A percentile compares a stretch with the other conserved stretches of the same genome.
These are phyloP conservation scores for Caenorhabditis remanei DNA, from an alignment of 1,140 invertebrate species.

Conservation along the genomic window DNA sequence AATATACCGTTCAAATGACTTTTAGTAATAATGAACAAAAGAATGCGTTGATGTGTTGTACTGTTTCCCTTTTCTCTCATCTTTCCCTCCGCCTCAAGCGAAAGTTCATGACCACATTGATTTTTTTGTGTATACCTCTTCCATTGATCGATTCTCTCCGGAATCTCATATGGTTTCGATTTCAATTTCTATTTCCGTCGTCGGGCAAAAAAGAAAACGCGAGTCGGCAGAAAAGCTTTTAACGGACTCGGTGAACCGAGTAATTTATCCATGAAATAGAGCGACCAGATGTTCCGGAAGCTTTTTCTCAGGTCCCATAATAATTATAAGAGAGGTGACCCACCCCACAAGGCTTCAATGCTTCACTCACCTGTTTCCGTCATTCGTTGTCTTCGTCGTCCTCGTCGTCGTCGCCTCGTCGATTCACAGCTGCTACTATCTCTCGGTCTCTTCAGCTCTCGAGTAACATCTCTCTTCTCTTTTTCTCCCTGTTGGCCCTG, in stretches of 20 bases:
- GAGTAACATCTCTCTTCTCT: constrained; percentile 6
- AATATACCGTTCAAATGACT: no score
- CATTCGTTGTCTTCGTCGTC: constrained; percentile 1
- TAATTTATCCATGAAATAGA: constrained; percentile 3
- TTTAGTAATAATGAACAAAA: background rate
- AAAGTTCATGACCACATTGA: constrained; percentile 32
- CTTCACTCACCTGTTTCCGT: constrained; percentile 53
- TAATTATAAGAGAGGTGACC: background rate
- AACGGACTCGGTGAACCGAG: background rate
- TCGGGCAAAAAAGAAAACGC: background rate
- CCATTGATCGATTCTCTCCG: background rate
- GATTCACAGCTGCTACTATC: constrained; percentile 29
- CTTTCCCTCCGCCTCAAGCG: background rate
- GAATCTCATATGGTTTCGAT: background rate
- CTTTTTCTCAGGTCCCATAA: background rate
- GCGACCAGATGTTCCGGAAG: constrained; percentile 36
- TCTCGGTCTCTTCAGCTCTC: constrained; percentile 36
- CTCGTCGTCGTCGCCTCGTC: background rate
- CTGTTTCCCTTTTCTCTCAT: background rate
- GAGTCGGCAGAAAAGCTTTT: background rate
- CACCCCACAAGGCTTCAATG: background rate
- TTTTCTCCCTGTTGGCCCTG: background rate
- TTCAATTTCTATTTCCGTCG: background rate
- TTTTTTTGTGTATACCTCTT: background rate
- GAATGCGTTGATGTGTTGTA: background rate